Conservation (phyloP, 1,140 invertebrate genomes). For the Aphelinus certus region DNA sequence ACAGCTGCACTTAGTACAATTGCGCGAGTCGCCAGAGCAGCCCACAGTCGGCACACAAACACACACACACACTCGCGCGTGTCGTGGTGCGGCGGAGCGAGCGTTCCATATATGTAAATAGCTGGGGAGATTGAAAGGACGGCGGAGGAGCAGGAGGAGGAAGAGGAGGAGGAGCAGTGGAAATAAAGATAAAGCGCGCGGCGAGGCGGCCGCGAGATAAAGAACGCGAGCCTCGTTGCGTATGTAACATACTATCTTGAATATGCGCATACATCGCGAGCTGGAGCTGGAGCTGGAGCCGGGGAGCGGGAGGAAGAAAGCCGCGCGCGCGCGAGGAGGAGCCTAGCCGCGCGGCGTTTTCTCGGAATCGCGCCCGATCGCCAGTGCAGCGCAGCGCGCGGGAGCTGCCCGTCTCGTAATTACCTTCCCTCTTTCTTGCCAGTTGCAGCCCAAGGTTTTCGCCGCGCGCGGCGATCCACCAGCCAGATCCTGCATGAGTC, state of each 20-base stretch:
- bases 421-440: constrained; percentile 47
- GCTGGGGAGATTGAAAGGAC: constrained; percentile 37
- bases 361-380: constrained; percentile 54
- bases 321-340: constrained; percentile 2
- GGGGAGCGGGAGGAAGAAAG: constrained; percentile 34
- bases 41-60: constrained; percentile 7
- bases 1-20: too few relatives aligned
- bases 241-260: constrained; percentile 67
- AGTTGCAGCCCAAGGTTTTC: too few relatives aligned
- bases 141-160: constrained; percentile 10
- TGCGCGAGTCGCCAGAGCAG: too few relatives aligned
- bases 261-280: constrained; percentile 64
- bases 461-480: background rate
- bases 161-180: constrained; percentile 2
- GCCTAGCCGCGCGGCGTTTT: constrained; percentile 53
- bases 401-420: constrained; percentile 64
- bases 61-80: constrained; percentile 43
- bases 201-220: constrained; percentile 30
- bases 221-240: constrained; percentile 39
- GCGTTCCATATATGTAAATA: constrained; percentile 65
- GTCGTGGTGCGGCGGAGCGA: background rate
- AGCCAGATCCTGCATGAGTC: constrained; percentile 7
- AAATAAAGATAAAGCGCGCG: constrained; percentile 30
- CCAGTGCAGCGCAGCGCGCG: constrained; percentile 49
- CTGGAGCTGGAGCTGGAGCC: constrained; percentile 22